These are phyloP conservation scores for Coenonympha glycerion DNA, from an alignment of 2,888 invertebrate species.

Conservation along the genomic window DNA sequence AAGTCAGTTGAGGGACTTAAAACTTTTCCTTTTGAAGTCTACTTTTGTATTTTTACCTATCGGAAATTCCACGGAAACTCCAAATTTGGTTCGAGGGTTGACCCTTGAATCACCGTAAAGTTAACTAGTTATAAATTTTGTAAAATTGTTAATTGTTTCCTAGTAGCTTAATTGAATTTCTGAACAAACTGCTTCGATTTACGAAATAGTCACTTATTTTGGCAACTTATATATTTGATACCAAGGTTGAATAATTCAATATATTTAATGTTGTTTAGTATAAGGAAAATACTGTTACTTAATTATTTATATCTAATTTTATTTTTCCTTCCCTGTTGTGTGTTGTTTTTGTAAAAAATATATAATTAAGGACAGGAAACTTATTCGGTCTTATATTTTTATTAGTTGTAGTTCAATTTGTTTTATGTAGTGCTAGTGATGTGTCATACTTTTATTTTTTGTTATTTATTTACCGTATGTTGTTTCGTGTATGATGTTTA, in stretches of 20 bases:
- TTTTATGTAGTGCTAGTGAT: conserved; percentile 14
- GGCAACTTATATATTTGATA: neutral
- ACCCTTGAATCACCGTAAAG: neutral
- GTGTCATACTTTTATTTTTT: neutral
- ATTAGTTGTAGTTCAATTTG: neutral
- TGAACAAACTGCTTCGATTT: neutral
- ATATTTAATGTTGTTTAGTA: neutral
- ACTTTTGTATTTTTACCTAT: too few species aligned
- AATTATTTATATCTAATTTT: neutral
- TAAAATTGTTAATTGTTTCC: conserved; percentile 1
- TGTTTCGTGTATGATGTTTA: conserved; percentile 13
- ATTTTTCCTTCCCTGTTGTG: neutral
- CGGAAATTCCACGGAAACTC: neutral
- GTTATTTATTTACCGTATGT: conserved; percentile 10
- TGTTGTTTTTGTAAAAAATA: neutral
- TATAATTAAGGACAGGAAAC: neutral
- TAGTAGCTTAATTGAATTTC: neutral
- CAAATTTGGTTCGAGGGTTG: conserved; percentile 3
- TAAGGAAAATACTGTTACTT: neutral
- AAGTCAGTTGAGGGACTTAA: neutral
- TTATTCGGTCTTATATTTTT: neutral
- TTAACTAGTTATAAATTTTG: conserved; percentile 9
- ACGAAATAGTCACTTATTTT: neutral
- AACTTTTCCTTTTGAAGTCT: too few species aligned
- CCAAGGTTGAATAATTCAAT: neutral